A percentile compares a stretch with the other conserved stretches of the same genome.
Conservation (phyloP, 1,140 invertebrate species). For the Tetramorium parvispinum region DNA sequence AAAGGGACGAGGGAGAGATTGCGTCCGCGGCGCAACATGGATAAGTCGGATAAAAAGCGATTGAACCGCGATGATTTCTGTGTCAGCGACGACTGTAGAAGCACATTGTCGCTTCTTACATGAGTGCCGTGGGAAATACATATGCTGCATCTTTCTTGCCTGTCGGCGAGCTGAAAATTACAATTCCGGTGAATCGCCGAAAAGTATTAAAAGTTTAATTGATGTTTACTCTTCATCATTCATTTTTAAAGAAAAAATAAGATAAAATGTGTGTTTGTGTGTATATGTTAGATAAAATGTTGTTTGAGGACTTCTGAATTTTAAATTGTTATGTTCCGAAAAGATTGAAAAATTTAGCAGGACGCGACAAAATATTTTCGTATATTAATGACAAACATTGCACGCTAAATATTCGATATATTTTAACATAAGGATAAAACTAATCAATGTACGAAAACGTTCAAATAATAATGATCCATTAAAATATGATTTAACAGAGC, state of each 20-base stretch:
- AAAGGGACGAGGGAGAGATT: not conserved
- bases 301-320: not conserved
- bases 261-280: no score
- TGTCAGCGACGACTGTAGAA: not conserved
- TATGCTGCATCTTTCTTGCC: not conserved
- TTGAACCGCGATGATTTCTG: conserved; percentile 15
- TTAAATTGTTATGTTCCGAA: not conserved
- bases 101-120: conserved; percentile 24
- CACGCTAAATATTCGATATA: not conserved
- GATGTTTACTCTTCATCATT: not conserved
- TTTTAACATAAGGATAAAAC: not conserved
- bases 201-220: not conserved
- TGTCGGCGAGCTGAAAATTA: not conserved
- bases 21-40: not conserved
- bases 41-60: conserved; percentile 50
- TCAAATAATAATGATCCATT: not conserved
- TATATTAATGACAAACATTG: not conserved
- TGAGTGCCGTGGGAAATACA: not conserved
- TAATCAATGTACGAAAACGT: not conserved
- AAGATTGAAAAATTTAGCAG: not conserved
- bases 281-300: not conserved
- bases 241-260: not conserved
- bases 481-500: not conserved
- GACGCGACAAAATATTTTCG: not conserved
- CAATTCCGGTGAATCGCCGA: not conserved